Conservation (phyloP, 2,888 invertebrate genomes). For the Drosophila planitibia region DNA sequence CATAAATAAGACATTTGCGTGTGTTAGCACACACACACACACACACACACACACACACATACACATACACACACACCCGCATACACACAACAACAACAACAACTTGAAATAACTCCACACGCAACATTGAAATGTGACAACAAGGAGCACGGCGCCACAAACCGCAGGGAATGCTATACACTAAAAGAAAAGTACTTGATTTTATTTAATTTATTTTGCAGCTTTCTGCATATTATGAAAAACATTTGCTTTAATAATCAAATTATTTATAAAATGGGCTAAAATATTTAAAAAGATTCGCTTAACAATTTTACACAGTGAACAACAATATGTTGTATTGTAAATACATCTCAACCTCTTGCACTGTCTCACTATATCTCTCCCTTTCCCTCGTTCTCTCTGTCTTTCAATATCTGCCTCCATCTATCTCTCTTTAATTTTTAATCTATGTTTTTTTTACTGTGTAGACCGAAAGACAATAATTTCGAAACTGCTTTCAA, state of each 20-base stretch:
- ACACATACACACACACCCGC: conserved; percentile 14
- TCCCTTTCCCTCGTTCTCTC: not conserved
- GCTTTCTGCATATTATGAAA: not conserved
- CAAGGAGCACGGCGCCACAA: conserved; percentile 9
- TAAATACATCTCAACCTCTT: not conserved
- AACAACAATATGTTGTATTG: not conserved
- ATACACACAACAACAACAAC: conserved; percentile 42
- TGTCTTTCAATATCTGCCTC: not conserved
- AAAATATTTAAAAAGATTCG: not conserved
- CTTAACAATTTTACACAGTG: not conserved
- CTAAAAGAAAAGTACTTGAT: not conserved
- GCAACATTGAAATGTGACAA: conserved; percentile 78
- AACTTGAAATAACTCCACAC: conserved; percentile 75
- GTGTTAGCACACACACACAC: conserved; percentile 65
- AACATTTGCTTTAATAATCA: not conserved
- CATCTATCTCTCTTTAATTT: not conserved
- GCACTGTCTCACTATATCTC: no score
- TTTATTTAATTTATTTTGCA: not conserved
- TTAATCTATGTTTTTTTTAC: not conserved
- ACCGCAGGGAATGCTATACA: conserved; percentile 32
- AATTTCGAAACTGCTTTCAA: conserved; percentile 78
- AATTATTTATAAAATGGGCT: not conserved
- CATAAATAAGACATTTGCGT: conserved; percentile 81
- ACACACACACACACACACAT: conserved; percentile 17
- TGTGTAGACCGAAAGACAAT: conserved; percentile 52